phyloP scores from a whole-genome alignment of 1,140 invertebrate species.

The Drosophila rufa region DNA sequence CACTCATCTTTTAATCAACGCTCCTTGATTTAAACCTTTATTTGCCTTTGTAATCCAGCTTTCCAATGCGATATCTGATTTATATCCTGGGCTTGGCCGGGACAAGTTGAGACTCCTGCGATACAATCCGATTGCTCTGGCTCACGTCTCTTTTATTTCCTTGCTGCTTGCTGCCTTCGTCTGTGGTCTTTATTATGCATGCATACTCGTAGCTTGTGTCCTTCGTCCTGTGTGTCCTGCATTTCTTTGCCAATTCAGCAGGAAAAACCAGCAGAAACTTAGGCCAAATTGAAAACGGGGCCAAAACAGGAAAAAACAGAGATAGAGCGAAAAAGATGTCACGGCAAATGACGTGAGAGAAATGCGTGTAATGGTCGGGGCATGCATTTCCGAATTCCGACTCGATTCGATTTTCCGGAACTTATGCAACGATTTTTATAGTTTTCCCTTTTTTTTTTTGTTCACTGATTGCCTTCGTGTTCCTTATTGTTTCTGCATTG shows the following conservation, averaged over 20 bases:
- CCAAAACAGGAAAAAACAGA: background rate
- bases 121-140: slow-evolving; percentile 63
- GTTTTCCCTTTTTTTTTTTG: slow-evolving; percentile 17
- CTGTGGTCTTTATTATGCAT: slow-evolving; percentile 75
- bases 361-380: slow-evolving; percentile 56
- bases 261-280: slow-evolving; percentile 16
- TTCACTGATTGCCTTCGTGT: background rate
- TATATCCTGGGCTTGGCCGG: slow-evolving; percentile 7
- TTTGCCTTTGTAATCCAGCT: background rate
- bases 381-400: slow-evolving; percentile 5
- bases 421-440: slow-evolving; percentile 16
- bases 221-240: background rate
- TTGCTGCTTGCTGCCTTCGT: slow-evolving; percentile 1
- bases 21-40: background rate
- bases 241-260: slow-evolving; percentile 17
- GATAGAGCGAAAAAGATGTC: slow-evolving; percentile 46
- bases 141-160: slow-evolving; percentile 17
- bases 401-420: slow-evolving; percentile 27
- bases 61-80: background rate
- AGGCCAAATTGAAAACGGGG: slow-evolving; percentile 63
- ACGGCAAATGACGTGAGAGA: slow-evolving; percentile 60
- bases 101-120: slow-evolving; percentile 47
- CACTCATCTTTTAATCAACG: background rate
- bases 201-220: slow-evolving; percentile 43
- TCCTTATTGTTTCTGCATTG: slow-evolving; percentile 54